Conservation (phyloP, 2,113 vertebrate genomes). For the Nothocercus julius region DNA sequence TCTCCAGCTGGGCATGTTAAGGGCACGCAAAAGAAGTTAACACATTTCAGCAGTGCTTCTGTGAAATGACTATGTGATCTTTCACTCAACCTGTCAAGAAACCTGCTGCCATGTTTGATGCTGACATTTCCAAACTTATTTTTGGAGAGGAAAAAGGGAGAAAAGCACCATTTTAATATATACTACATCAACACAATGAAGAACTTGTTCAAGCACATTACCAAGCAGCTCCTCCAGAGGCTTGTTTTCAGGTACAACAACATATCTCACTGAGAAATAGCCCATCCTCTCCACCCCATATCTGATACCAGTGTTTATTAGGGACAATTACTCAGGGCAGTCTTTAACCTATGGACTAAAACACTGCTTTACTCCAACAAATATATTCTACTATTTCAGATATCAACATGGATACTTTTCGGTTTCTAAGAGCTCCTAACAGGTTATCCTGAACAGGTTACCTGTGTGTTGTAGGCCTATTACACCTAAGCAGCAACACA, state of each 20-base stretch:
- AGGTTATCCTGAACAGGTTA: neutral
- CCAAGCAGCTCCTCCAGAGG: neutral
- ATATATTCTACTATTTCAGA: neutral
- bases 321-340: neutral
- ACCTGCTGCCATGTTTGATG: neutral
- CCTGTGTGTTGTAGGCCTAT: neutral
- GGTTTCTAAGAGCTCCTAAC: neutral
- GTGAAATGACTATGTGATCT: constrained; percentile 14
- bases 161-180: neutral
- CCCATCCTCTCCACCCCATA: neutral
- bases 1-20: constrained; percentile 9
- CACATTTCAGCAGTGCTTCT: neutral
- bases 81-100: constrained; percentile 31
- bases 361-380: neutral
- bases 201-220: neutral
- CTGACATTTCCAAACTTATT: constrained; percentile 47
- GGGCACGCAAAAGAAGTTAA: constrained; percentile 4
- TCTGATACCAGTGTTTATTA: neutral
- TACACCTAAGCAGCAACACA: neutral
- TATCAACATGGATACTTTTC: neutral
- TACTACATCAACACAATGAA: neutral
- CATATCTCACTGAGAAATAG: neutral
- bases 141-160: neutral
- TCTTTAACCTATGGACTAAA: neutral
- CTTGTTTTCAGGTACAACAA: neutral